phyloP scores from a whole-genome alignment of 2,797 vertebrate species.

The Philypnodon macrostomus region DNA sequence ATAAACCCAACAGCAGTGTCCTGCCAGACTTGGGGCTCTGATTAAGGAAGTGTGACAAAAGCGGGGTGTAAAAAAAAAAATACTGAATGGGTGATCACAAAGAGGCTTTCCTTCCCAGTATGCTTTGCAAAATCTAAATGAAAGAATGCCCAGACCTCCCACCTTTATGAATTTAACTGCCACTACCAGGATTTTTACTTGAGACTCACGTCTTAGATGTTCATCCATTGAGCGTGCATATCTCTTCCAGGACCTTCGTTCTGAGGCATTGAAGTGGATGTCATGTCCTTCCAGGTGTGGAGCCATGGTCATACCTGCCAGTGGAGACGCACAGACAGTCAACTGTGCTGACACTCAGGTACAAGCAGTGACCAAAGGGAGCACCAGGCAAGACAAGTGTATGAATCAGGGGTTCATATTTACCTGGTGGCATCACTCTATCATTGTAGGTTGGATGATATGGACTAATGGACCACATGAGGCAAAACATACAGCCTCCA shows the following conservation, averaged over 20 bases:
- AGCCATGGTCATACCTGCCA: slow-evolving; percentile 93
- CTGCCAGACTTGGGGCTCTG: slow-evolving; percentile 72
- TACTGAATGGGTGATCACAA: slow-evolving; percentile 73
- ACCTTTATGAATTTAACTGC: background rate
- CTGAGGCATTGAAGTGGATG: slow-evolving; percentile 86
- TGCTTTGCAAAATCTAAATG: slow-evolving; percentile 66
- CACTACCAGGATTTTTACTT: background rate
- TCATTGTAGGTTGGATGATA: slow-evolving; percentile 90
- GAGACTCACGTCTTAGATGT: slow-evolving; percentile 85
- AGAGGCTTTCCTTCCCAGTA: slow-evolving; percentile 78
- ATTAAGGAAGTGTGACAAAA: slow-evolving; percentile 77
- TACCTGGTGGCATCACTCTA: slow-evolving; percentile 93
- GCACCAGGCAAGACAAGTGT: slow-evolving; percentile 1
- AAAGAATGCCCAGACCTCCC: slow-evolving; percentile 40
- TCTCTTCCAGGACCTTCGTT: slow-evolving; percentile 87
- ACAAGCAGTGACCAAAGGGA: slow-evolving; percentile 41
- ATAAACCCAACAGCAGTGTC: slow-evolving; percentile 69
- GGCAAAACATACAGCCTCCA: slow-evolving; percentile 87
- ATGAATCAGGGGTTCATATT: slow-evolving; percentile 35
- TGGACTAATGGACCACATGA: slow-evolving; percentile 93
- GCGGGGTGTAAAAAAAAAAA: slow-evolving; percentile 51
- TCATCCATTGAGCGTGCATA: slow-evolving; percentile 85
- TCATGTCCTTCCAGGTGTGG: slow-evolving; percentile 85
- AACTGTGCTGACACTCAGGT: slow-evolving; percentile 63
- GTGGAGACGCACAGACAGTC: slow-evolving; percentile 73